These are phyloP conservation scores for Dicerorhinus sumatrensis DNA, from an alignment of 2,113 vertebrate genomes.

Conservation along the genomic window DNA sequence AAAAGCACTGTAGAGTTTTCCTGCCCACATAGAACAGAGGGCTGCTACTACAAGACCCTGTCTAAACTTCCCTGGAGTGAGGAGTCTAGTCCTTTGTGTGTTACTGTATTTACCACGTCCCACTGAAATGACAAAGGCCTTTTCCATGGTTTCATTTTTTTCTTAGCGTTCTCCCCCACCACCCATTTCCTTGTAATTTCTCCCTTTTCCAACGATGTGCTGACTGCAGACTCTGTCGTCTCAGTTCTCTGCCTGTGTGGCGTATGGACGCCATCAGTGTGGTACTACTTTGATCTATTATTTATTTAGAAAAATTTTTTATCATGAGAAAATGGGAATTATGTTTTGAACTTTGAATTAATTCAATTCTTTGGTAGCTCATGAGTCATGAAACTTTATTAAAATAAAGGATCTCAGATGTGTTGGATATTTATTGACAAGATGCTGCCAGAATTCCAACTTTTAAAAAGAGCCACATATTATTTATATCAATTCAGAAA, in stretches of 20 bases:
- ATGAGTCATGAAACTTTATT: constrained; percentile 78
- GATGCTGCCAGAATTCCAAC: constrained; percentile 72
- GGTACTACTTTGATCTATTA: constrained; percentile 82
- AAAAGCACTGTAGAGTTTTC: background rate
- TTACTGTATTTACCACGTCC: background rate
- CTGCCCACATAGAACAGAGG: background rate
- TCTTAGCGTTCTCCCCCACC: background rate
- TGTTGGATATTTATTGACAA: constrained; percentile 70
- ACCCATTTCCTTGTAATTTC: no score
- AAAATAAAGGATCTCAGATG: constrained; percentile 72
- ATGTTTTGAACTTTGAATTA: constrained; percentile 83
- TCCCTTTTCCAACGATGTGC: background rate
- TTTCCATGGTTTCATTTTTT: background rate
- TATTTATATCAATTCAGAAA: constrained; percentile 68
- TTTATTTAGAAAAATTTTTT: constrained; percentile 82
- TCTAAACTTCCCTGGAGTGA: accelerated
- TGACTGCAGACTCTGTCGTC: constrained; percentile 12
- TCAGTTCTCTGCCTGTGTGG: background rate
- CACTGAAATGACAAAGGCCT: background rate
- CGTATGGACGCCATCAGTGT: constrained; percentile 60
- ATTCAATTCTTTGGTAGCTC: constrained; percentile 72
- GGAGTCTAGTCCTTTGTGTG: accelerated
- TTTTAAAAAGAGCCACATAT: constrained; percentile 74
- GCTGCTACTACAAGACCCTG: accelerated
- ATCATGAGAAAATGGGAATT: constrained; percentile 76